Percentiles rank a stretch among this genome's conserved stretches.
Conservation (phyloP, 1,140 invertebrate species). For the Cydia splendana region DNA sequence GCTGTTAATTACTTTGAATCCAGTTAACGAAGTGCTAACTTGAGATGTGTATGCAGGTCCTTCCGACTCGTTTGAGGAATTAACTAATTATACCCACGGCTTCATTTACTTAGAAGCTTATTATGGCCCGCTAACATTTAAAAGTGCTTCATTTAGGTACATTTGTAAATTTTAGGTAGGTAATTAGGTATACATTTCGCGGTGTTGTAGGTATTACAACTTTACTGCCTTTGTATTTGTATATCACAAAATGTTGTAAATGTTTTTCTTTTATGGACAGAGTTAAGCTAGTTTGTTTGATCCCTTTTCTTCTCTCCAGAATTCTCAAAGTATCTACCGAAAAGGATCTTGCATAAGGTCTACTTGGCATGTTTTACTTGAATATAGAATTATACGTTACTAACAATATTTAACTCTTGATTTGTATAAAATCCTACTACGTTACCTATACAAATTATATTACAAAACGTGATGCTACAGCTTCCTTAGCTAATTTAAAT, state of each 20-base stretch:
- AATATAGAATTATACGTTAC: background rate
- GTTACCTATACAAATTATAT: background rate
- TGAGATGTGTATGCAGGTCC: slow-evolving; percentile 56
- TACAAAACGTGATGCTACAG: slow-evolving; percentile 6
- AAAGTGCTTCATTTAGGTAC: too few species aligned
- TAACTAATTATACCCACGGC: slow-evolving; percentile 41
- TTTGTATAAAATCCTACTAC: background rate
- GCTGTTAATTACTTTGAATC: slow-evolving; percentile 67
- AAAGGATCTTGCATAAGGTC: too few species aligned
- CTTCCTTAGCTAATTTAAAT: background rate
- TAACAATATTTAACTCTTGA: background rate
- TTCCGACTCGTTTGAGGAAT: slow-evolving; percentile 47
- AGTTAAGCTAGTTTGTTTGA: too few species aligned
- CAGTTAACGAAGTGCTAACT: slow-evolving; percentile 61
- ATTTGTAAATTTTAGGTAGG: too few species aligned
- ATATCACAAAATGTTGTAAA: too few species aligned
- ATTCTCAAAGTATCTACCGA: too few species aligned
- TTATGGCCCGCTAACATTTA: background rate
- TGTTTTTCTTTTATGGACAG: too few species aligned
- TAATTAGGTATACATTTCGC: too few species aligned
- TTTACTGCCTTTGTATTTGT: too few species aligned
- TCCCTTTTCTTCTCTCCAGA: too few species aligned
- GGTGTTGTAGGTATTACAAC: too few species aligned
- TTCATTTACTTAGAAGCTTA: slow-evolving; percentile 1
- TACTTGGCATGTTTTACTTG: background rate